phyloP scores from a whole-genome alignment of 2,888 invertebrate genomes.

The Cerastis rubricosa region DNA sequence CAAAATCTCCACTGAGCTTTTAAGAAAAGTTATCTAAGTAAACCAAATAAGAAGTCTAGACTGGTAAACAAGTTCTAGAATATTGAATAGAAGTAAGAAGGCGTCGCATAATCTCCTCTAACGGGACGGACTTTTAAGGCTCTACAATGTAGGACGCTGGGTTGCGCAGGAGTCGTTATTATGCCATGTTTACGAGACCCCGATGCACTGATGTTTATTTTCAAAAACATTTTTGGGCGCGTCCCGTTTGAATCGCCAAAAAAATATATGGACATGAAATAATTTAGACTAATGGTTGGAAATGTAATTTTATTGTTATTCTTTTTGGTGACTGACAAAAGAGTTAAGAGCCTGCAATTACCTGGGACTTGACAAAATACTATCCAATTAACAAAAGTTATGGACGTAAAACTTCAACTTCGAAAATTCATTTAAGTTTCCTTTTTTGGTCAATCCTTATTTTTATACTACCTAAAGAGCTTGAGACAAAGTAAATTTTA shows the following conservation, averaged over 20 bases:
- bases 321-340: slow-evolving; percentile 17
- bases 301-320: slow-evolving; percentile 24
- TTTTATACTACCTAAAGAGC: neutral
- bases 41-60: slow-evolving; percentile 28
- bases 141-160: slow-evolving; percentile 70
- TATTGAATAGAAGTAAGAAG: slow-evolving; percentile 51
- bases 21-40: neutral
- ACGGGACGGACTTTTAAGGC: slow-evolving; percentile 76
- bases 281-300: slow-evolving; percentile 44
- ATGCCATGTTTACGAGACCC: slow-evolving; percentile 70
- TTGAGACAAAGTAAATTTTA: slow-evolving; percentile 37
- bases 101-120: slow-evolving; percentile 65
- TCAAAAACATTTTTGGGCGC: slow-evolving; percentile 54
- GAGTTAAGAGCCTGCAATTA: slow-evolving; percentile 17
- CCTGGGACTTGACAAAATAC: neutral
- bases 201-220: slow-evolving; percentile 55
- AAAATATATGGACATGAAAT: slow-evolving; percentile 44
- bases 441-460: neutral
- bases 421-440: neutral
- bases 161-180: slow-evolving; percentile 73
- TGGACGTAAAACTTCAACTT: neutral
- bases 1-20: neutral
- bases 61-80: slow-evolving; percentile 57
- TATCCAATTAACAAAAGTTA: slow-evolving; percentile 6
- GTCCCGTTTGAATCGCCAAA: slow-evolving; percentile 63